Base-by-base conservation (phyloP, 2,888 invertebrate species). In the Choristoneura rosaceana region DNA sequence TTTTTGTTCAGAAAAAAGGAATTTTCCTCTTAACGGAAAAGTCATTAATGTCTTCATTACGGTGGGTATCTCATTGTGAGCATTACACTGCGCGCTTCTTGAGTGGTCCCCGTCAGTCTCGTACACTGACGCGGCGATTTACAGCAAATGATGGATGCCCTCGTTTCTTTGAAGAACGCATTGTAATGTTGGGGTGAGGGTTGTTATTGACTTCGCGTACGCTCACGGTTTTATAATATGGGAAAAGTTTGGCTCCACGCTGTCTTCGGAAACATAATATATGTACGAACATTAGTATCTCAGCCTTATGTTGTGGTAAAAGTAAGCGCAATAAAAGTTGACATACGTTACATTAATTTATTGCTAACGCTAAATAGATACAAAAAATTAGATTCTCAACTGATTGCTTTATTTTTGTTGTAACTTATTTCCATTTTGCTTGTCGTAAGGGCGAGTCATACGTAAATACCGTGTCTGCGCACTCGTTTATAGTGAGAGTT, bases 31-130 rank as follows among this genome's bases (percentile, higher is more conserved):
- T 55, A 55, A 25, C 68, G 59, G 70, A 66, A 73, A 76, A 76
- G 76, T 76, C 75, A 77, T 77, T 77, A 76, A 71, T 69, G 68
- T 71, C 69, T 71, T 75, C 74, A 76, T 75, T 76, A 75, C 63
- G 60, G 70, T 47, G 55, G 61, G 68, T 60, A 50, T 69, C 52
- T 69, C 68, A 64, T 69, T 69, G 71, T 69, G 69, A 63, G 50
- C 60, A 34, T 61, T 73, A 73, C 73, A 71, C 41, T 74, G 74
- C 71, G n/a, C 66, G 73, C 50, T 69, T 25, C 71, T 71, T 66
- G 74, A 74, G 70, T 64, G 63, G 63, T 58, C 60, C 34, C 67
- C 61, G 69, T 47, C 70, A 71, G 71, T 68, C 62, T 63, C 41
- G 62, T 41, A 41, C 38, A 43, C 73, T 69, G 74, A 74, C 70